Evolutionary conservation across 2,888 invertebrate genomes (phyloP).

Genomic region (Drosophila antonietae): DNA sequence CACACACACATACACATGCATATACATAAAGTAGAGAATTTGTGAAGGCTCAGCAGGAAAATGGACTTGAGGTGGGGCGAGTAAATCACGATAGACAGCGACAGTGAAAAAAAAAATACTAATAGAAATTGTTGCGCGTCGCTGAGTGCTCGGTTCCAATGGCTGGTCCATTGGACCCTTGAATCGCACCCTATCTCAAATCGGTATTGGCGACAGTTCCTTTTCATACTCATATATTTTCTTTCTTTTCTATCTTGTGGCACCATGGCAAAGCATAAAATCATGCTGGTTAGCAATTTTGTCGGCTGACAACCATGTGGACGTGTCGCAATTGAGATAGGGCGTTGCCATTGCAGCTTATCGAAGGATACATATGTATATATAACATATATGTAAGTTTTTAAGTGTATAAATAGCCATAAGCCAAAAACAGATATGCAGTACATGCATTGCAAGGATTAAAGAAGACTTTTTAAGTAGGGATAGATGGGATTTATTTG

Average conservation of each 20-base stretch:
- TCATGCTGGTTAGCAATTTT: slow-evolving; percentile 49
- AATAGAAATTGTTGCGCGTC: slow-evolving; percentile 72
- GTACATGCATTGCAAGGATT: slow-evolving; percentile 14
- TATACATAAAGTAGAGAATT: slow-evolving; percentile 43
- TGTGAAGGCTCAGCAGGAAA: slow-evolving; percentile 17
- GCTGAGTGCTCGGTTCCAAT: slow-evolving; percentile 44
- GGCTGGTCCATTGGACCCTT: slow-evolving; percentile 40
- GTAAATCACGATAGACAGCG: slow-evolving; percentile 46
- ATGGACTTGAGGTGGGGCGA: not conserved
- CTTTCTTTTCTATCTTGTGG: slow-evolving; percentile 13
- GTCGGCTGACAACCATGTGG: slow-evolving; percentile 39
- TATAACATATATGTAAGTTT: not conserved
- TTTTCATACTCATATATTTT: slow-evolving; percentile 7
- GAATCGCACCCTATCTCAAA: slow-evolving; percentile 59
- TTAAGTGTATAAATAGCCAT: slow-evolving; percentile 6
- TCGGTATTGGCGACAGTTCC: slow-evolving; percentile 44
- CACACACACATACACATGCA: not conserved
- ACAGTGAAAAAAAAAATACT: slow-evolving; percentile 51
- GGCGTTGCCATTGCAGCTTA: slow-evolving; percentile 46
- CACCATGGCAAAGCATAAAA: slow-evolving; percentile 51
- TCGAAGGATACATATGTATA: slow-evolving; percentile 12
- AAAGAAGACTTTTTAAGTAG: not conserved
- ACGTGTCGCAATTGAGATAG: slow-evolving; percentile 28
- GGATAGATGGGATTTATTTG: not conserved
- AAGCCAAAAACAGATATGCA: not conserved